Conservation (phyloP, 2,113 vertebrate species). For the Labrus mixtus region DNA sequence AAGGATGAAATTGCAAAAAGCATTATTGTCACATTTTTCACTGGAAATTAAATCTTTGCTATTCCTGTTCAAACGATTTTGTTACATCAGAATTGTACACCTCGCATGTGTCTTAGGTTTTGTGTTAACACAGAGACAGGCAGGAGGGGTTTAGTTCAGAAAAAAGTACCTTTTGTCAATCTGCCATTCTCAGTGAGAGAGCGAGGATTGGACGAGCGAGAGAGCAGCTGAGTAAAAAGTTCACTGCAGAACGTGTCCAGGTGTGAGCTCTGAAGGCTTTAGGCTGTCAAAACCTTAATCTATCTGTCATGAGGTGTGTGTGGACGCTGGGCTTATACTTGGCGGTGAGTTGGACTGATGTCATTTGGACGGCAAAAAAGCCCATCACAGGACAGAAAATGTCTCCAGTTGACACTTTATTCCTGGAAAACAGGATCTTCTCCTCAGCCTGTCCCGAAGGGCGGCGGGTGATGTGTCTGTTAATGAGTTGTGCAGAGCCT, state of each 20-base stretch:
- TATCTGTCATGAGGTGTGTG: constrained; percentile 55
- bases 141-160: not conserved
- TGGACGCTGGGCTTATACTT: constrained; percentile 46
- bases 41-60: too few species aligned
- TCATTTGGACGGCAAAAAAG: constrained; percentile 29
- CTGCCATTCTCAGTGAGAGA: constrained; percentile 35
- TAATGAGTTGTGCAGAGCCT: not conserved
- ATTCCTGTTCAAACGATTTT: not conserved
- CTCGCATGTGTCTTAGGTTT: not conserved
- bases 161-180: not conserved
- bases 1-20: too few species aligned
- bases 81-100: not conserved
- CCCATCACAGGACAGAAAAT: constrained; percentile 15
- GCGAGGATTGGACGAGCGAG: not conserved
- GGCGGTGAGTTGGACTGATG: constrained; percentile 40
- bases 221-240: constrained; percentile 36
- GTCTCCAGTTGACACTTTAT: constrained; percentile 26
- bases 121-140: not conserved
- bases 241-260: constrained; percentile 33
- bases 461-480: not conserved
- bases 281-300: constrained; percentile 69
- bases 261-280: constrained; percentile 68
- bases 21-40: too few species aligned
- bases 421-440: constrained; percentile 5
- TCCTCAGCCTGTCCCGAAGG: constrained; percentile 4